Evolutionary conservation across 30 jellyfish, hydroid and myxozoan genomes (phyloP).

Genomic region (Nemopilema nomurai): DNA sequence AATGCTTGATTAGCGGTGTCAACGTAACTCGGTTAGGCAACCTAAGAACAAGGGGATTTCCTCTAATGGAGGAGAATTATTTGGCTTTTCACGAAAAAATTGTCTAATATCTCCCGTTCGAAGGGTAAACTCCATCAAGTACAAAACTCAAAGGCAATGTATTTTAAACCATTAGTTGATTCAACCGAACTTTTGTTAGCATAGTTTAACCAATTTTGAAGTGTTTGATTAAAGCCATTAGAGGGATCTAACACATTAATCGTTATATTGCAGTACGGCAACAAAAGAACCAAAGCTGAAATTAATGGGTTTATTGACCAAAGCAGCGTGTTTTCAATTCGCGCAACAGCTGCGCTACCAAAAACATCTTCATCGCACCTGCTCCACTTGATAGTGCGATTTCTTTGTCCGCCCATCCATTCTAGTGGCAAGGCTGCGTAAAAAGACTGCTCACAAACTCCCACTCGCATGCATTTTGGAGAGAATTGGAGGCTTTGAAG

Average conservation of each 20-base stretch:
- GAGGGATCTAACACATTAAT: not conserved
- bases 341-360: not conserved
- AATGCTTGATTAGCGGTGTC: no score
- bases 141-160: no score
- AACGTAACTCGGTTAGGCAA: no score
- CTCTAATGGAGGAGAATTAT: no score
- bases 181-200: no score
- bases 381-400: not conserved
- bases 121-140: no score
- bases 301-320: not conserved
- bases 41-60: no score
- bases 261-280: not conserved
- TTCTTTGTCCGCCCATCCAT: not conserved
- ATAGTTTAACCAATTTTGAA: not conserved
- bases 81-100: no score
- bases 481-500: no score
- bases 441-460: not conserved
- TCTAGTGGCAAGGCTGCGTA: not conserved
- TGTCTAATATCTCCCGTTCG: no score
- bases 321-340: not conserved
- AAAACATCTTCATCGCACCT: not conserved
- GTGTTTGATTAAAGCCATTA: not conserved
- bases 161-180: no score
- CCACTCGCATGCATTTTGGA: not conserved
- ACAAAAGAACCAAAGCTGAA: not conserved